Percentiles rank a stretch among this genome's conserved stretches.
phyloP scores from a whole-genome alignment of 2,888 invertebrate species.

The Epirrhoe tristata region DNA sequence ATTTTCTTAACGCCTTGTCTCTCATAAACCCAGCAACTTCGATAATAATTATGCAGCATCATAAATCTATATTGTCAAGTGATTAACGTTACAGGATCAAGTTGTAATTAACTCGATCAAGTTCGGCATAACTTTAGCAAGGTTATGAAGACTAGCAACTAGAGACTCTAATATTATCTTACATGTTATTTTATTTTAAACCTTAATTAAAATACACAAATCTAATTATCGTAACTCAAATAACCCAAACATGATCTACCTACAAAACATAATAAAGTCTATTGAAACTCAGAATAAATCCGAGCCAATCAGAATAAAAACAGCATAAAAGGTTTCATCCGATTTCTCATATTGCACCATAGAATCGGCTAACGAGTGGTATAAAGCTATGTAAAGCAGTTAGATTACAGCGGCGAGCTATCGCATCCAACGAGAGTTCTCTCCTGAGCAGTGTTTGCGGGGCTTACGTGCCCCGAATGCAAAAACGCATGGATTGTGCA shows the following conservation, averaged over 20 bases:
- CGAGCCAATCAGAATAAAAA: slow-evolving; percentile 25
- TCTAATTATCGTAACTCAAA: background rate
- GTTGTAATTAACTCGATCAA: slow-evolving; percentile 50
- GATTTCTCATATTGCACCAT: slow-evolving; percentile 30
- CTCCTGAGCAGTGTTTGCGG: slow-evolving; percentile 46
- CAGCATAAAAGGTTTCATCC: slow-evolving; percentile 16
- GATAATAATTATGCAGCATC: slow-evolving; percentile 17
- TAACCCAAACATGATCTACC: background rate
- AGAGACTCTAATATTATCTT: background rate
- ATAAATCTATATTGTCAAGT: slow-evolving; percentile 50
- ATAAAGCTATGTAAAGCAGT: slow-evolving; percentile 44
- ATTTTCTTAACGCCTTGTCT: background rate
- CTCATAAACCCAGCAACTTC: slow-evolving; percentile 9
- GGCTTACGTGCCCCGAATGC: slow-evolving; percentile 47
- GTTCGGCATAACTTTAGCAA: slow-evolving; percentile 56
- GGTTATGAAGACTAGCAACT: slow-evolving; percentile 10
- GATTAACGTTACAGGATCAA: slow-evolving; percentile 51
- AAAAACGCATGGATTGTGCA: slow-evolving; percentile 48
- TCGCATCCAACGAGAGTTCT: slow-evolving; percentile 40
- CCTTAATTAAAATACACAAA: background rate
- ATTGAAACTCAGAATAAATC: slow-evolving; percentile 45
- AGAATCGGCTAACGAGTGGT: slow-evolving; percentile 42
- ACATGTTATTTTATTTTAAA: background rate
- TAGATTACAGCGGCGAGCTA: slow-evolving; percentile 45
- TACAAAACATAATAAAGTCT: slow-evolving; percentile 1